Conservation (phyloP, 2,888 invertebrate species). For the Tetheella fluctuosa region DNA sequence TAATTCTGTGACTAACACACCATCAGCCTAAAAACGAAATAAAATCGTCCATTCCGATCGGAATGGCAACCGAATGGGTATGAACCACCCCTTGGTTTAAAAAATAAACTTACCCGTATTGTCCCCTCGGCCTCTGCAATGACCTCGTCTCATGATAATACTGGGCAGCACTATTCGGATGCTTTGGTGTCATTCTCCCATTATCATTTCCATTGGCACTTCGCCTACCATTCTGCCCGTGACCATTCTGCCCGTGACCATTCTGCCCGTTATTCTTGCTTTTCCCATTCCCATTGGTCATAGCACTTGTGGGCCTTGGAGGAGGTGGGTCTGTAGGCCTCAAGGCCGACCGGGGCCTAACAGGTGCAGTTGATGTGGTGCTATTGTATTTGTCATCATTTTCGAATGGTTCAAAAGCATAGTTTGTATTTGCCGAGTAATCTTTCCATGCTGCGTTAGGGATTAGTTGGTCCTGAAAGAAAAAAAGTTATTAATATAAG, state of each 20-base stretch:
- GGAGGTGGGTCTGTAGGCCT: slow-evolving; percentile 57
- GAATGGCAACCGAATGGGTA: too few species aligned
- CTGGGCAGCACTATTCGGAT: slow-evolving; percentile 64
- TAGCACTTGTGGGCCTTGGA: slow-evolving; percentile 36
- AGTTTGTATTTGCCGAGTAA: slow-evolving; percentile 93
- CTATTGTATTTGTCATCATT: slow-evolving; percentile 88
- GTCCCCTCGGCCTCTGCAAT: slow-evolving; percentile 82
- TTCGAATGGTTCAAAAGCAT: slow-evolving; percentile 95
- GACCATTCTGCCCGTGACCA: slow-evolving; percentile 31
- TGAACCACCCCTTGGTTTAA: too few species aligned
- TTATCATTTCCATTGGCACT: slow-evolving; percentile 24
- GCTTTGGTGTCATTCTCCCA: slow-evolving; percentile 42
- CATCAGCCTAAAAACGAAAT: too few species aligned
- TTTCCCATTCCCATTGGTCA: slow-evolving; percentile 25
- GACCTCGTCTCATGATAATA: slow-evolving; percentile 86
- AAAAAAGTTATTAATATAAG: slow-evolving; percentile 6
- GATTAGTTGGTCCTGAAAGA: slow-evolving; percentile 89
- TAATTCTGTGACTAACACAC: too few species aligned
- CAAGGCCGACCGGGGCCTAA: slow-evolving; percentile 30
- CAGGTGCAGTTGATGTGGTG: slow-evolving; percentile 55
- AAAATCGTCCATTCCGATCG: too few species aligned
- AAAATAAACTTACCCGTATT: slow-evolving; percentile 61
- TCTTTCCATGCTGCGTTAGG: slow-evolving; percentile 95
- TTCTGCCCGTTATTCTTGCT: slow-evolving; percentile 15
- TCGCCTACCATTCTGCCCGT: slow-evolving; percentile 16